phyloP scores from a whole-genome alignment of 1,140 invertebrate species.

The Ooceraea biroi region DNA sequence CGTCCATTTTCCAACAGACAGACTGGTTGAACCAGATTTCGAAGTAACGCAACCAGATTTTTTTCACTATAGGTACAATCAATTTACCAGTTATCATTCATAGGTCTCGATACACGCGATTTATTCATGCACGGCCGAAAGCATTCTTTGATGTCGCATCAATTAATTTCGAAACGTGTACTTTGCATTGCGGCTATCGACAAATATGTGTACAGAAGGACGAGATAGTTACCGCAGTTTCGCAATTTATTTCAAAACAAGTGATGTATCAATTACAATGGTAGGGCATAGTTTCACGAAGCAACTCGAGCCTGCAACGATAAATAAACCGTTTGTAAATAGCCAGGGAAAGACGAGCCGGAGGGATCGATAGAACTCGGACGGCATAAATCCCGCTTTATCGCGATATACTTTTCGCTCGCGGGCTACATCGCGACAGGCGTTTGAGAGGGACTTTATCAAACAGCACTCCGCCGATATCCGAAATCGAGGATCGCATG shows the following conservation, averaged over 20 bases:
- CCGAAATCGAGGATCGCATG: slow-evolving; percentile 47
- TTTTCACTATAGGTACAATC: not conserved
- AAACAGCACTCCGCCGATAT: slow-evolving; percentile 35
- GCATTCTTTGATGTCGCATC: slow-evolving; percentile 35
- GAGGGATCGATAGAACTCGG: slow-evolving; percentile 51
- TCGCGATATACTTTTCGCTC: slow-evolving; percentile 52
- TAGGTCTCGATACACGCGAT: not conserved
- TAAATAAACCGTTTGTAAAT: slow-evolving; percentile 39
- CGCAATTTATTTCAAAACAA: slow-evolving; percentile 16
- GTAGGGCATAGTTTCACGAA: slow-evolving; percentile 33
- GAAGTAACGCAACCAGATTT: too few relatives aligned
- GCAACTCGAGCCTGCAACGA: slow-evolving; percentile 16
- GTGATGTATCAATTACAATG: slow-evolving; percentile 52
- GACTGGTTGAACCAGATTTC: too few relatives aligned
- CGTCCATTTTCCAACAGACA: too few relatives aligned
- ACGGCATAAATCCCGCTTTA: slow-evolving; percentile 52
- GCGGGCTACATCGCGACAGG: slow-evolving; percentile 32
- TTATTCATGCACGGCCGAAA: slow-evolving; percentile 9
- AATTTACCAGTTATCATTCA: not conserved
- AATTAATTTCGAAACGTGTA: slow-evolving; percentile 51
- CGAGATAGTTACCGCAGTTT: not conserved
- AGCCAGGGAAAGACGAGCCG: slow-evolving; percentile 30
- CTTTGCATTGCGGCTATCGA: slow-evolving; percentile 18
- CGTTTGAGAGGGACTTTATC: slow-evolving; percentile 24
- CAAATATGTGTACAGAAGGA: not conserved